Percentiles rank a stretch among this genome's conserved stretches.
Evolutionary conservation across 2,888 invertebrate species (phyloP).

Genomic region (Penaeus monodon): DNA sequence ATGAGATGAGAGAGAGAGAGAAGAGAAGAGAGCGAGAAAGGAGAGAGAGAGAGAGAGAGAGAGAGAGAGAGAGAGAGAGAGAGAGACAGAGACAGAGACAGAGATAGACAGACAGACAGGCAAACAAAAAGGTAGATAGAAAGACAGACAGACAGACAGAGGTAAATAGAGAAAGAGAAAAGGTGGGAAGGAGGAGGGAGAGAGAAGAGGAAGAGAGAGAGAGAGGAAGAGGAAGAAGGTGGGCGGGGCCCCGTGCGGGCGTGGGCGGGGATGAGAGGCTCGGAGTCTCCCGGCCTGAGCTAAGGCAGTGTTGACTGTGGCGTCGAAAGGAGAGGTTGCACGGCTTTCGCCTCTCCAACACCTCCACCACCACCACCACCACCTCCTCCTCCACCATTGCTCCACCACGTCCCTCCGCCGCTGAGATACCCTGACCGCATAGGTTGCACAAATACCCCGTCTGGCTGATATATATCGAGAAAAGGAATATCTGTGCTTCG

Average conservation of each 20-base stretch:
- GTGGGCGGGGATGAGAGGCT: background rate
- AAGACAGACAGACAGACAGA: too few relatives aligned
- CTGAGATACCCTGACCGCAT: constrained; percentile 9
- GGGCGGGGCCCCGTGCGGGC: background rate
- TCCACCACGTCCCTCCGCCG: constrained; percentile 3
- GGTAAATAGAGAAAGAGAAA: too few relatives aligned
- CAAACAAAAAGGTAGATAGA: too few relatives aligned
- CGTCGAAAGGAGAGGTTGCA: constrained; percentile 13
- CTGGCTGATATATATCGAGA: background rate
- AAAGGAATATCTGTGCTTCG: too few relatives aligned
- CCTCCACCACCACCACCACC: constrained; percentile 2
- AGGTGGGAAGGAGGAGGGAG: too few relatives aligned
- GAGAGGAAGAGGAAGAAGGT: background rate
- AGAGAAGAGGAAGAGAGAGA: background rate
- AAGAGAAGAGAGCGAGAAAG: too few relatives aligned
- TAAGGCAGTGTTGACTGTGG: constrained; percentile 15
- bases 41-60: too few relatives aligned
- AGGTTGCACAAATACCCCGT: constrained; percentile 4
- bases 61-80: too few relatives aligned
- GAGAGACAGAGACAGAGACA: too few relatives aligned
- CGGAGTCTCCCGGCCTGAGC: background rate
- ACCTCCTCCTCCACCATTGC: constrained; percentile 6
- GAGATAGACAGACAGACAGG: too few relatives aligned
- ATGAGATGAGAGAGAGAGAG: too few relatives aligned
- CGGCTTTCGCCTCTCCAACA: constrained; percentile 7